These are phyloP conservation scores for Himantopus leucocephalus DNA, from an alignment of 2,113 vertebrate species.

Conservation along the genomic window DNA sequence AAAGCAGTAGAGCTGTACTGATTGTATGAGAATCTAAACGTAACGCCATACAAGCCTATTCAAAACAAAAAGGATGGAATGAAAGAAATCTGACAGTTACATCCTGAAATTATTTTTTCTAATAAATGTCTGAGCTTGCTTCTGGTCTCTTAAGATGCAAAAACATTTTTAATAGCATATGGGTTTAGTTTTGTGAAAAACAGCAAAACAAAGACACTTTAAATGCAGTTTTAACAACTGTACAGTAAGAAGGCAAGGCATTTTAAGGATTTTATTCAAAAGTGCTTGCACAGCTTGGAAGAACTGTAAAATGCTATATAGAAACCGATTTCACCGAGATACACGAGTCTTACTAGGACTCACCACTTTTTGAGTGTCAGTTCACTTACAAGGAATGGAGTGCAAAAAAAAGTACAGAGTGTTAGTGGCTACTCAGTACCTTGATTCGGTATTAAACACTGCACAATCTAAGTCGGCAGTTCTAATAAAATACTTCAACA, in stretches of 20 bases:
- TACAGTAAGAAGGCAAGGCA: background rate
- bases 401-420: background rate
- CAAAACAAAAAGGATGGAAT: background rate
- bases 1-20: background rate
- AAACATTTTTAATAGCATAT: background rate
- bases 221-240: background rate
- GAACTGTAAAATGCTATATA: background rate
- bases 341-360: accelerated
- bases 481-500: background rate
- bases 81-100: background rate
- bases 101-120: background rate
- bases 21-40: background rate
- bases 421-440: background rate
- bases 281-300: background rate
- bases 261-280: background rate
- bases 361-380: background rate
- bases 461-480: background rate
- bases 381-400: background rate
- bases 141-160: background rate
- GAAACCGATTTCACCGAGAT: background rate
- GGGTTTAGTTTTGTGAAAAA: background rate
- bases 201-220: background rate
- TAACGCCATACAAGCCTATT: background rate
- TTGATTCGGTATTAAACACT: background rate
- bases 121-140: background rate